These are phyloP conservation scores for Panthera tigris DNA, from an alignment of 2,113 vertebrate species.

Conservation along the genomic window DNA sequence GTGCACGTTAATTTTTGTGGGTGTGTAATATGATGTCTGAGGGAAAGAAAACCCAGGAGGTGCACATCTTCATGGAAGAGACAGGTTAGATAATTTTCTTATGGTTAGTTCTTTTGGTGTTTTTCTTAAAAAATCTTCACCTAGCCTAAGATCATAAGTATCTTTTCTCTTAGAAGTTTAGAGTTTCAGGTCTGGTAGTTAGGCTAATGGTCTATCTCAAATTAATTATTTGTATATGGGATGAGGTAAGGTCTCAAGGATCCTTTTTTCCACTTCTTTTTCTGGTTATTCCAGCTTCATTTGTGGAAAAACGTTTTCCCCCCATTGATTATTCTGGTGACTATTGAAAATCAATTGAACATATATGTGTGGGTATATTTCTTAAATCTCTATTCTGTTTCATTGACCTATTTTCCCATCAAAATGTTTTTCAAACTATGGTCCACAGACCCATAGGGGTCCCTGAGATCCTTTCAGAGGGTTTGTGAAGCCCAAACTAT, in stretches of 20 bases:
- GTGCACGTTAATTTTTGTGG: neutral
- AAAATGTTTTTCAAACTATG: neutral
- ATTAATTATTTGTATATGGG: neutral
- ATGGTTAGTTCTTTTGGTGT: neutral
- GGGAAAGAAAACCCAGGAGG: neutral
- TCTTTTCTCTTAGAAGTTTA: neutral
- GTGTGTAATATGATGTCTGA: neutral
- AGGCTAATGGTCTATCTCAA: neutral
- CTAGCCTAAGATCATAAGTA: neutral
- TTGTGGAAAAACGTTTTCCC: neutral
- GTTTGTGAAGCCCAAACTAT: neutral
- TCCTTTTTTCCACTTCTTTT: neutral
- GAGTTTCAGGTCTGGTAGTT: neutral
- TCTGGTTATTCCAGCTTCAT: neutral
- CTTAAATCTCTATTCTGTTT: slow-evolving; percentile 4
- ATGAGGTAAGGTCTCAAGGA: neutral
- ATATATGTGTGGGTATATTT: neutral
- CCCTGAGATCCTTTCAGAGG: neutral
- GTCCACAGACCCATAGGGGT: neutral
- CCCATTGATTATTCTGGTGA: neutral
- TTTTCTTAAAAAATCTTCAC: neutral
- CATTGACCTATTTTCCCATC: neutral
- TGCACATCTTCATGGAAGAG: neutral
- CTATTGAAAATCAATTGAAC: neutral
- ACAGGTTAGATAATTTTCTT: neutral